These are phyloP conservation scores for Centruroides sculpturatus DNA, from an alignment of 1,140 invertebrate genomes.

Conservation along the genomic window DNA sequence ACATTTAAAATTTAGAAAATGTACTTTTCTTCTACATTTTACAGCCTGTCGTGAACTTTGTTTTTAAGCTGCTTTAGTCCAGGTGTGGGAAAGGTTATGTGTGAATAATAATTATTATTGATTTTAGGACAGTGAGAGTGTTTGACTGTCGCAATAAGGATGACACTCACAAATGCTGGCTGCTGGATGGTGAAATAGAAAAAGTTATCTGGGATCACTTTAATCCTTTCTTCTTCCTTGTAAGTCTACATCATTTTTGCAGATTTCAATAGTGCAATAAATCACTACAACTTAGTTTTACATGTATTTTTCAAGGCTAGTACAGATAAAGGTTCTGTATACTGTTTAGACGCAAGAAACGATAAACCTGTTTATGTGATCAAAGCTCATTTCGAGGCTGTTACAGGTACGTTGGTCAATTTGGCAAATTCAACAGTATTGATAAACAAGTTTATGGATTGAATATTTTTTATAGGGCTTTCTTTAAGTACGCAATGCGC, in stretches of 20 bases:
- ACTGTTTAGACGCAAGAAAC: constrained; percentile 60
- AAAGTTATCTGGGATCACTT: constrained; percentile 68
- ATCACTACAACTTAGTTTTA: not conserved
- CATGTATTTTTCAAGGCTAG: constrained; percentile 41
- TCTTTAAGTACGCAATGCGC: constrained; percentile 47
- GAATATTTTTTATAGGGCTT: constrained; percentile 30
- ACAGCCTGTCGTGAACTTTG: no score
- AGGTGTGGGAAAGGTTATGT: no score
- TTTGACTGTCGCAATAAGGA: constrained; percentile 57
- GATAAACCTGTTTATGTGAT: constrained; percentile 56
- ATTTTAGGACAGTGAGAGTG: constrained; percentile 41
- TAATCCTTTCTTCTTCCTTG: constrained; percentile 55
- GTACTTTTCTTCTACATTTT: no score
- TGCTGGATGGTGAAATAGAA: constrained; percentile 65
- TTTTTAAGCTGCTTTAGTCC: no score
- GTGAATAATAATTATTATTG: no score
- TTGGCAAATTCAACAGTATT: not conserved
- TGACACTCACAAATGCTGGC: constrained; percentile 49
- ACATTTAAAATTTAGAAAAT: no score
- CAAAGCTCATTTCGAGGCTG: constrained; percentile 60
- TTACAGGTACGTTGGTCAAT: constrained; percentile 41
- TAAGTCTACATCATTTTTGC: constrained; percentile 29
- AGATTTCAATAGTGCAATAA: no score
- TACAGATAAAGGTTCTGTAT: constrained; percentile 60
- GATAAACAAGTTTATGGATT: not conserved